Conservation (phyloP, 2,888 invertebrate species). For the Hypomecis punctinalis region DNA sequence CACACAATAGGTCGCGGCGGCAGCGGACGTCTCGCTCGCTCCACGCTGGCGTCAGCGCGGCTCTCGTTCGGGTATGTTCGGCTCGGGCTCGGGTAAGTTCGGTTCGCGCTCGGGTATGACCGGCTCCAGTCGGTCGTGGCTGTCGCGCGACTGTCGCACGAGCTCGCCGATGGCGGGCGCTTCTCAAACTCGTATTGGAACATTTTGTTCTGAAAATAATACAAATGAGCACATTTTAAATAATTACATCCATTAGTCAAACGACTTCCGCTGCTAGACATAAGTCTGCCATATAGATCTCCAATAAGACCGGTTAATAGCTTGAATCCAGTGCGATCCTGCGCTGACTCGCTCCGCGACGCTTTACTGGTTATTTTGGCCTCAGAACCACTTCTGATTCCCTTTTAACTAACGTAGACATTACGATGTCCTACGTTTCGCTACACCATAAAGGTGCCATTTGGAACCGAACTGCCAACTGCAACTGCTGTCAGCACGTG, state of each 20-base stretch:
- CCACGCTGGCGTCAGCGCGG: conserved; percentile 48
- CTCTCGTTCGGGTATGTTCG: conserved; percentile 49
- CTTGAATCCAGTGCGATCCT: too few species aligned
- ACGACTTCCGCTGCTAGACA: background rate
- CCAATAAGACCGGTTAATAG: background rate
- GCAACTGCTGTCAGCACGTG: too few species aligned
- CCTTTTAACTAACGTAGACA: too few species aligned
- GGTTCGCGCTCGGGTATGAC: conserved; percentile 44
- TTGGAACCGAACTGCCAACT: too few species aligned
- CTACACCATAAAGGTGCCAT: too few species aligned
- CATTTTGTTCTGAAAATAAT: conserved; percentile 52
- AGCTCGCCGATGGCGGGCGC: conserved; percentile 59
- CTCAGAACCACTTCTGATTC: too few species aligned
- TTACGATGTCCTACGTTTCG: too few species aligned
- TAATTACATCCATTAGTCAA: background rate
- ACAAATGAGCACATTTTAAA: background rate
- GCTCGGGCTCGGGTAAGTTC: conserved; percentile 42
- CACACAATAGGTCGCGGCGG: conserved; percentile 67
- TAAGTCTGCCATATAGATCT: background rate
- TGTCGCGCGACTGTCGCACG: conserved; percentile 58
- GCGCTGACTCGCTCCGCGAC: too few species aligned
- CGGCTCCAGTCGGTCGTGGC: conserved; percentile 61
- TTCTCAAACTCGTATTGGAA: conserved; percentile 77
- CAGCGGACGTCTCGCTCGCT: conserved; percentile 59
- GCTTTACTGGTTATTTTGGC: too few species aligned